phyloP scores from a whole-genome alignment of 2,113 vertebrate genomes.

The Zosterops pallidus region DNA sequence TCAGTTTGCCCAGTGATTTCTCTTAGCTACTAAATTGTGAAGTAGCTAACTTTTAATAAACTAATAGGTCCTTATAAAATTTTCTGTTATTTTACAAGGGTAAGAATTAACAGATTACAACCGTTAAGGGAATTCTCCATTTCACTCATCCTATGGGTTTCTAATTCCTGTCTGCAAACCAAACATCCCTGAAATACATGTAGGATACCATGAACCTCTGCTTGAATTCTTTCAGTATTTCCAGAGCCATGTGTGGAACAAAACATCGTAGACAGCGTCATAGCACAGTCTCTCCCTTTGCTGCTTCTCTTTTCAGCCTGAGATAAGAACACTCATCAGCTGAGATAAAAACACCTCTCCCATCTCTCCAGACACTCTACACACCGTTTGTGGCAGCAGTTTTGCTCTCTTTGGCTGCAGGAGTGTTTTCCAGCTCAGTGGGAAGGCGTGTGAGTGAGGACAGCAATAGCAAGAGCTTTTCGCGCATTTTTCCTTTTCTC shows the following conservation, averaged over 20 bases:
- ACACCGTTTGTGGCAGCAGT: not conserved
- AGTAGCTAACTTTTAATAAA: not conserved
- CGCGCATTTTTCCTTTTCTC: accelerated
- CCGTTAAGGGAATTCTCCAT: not conserved
- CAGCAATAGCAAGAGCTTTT: accelerated
- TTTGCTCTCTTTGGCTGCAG: not conserved
- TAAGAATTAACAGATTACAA: not conserved
- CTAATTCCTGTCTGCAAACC: not conserved
- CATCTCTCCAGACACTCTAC: not conserved
- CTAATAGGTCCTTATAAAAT: not conserved
- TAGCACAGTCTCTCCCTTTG: not conserved
- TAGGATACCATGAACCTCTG: not conserved
- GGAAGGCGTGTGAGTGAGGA: accelerated
- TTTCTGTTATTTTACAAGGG: not conserved
- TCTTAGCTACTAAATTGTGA: not conserved
- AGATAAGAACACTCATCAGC: not conserved
- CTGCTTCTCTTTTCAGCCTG: not conserved
- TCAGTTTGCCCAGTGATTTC: not conserved
- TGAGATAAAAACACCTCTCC: not conserved
- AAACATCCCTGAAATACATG: not conserved
- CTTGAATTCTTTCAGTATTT: not conserved
- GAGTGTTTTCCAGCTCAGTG: not conserved
- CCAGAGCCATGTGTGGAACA: accelerated
- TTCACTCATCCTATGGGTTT: not conserved
- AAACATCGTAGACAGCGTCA: not conserved